Percentiles rank a stretch among this genome's conserved stretches.
Conservation (phyloP, 2,888 invertebrate species). For the Choristoneura rosaceana region DNA sequence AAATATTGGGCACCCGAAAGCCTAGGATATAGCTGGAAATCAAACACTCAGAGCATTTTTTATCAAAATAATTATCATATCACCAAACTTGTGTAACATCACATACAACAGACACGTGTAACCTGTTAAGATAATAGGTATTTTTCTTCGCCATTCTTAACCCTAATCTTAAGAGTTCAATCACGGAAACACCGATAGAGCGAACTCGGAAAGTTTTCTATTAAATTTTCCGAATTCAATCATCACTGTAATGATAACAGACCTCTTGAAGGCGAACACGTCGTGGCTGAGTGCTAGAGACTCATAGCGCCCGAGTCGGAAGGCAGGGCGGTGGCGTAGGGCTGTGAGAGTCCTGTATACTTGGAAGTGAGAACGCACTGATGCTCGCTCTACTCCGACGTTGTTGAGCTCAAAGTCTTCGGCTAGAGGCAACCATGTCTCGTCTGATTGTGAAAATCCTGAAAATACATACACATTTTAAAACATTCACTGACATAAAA, state of each 20-base stretch:
- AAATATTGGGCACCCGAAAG: too few species aligned
- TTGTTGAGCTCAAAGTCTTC: slow-evolving; percentile 85
- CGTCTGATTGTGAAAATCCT: slow-evolving; percentile 85
- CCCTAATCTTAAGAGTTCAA: slow-evolving; percentile 5
- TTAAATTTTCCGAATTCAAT: slow-evolving; percentile 11
- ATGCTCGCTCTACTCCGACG: slow-evolving; percentile 80
- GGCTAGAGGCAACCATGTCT: slow-evolving; percentile 89
- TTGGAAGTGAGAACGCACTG: slow-evolving; percentile 83
- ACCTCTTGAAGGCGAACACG: slow-evolving; percentile 86
- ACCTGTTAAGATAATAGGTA: not conserved
- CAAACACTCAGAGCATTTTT: too few species aligned
- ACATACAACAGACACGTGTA: slow-evolving; percentile 1
- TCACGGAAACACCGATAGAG: slow-evolving; percentile 19
- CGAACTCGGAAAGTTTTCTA: not conserved
- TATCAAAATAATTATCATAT: too few species aligned
- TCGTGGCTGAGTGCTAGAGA: slow-evolving; percentile 80
- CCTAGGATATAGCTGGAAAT: too few species aligned
- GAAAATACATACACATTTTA: slow-evolving; percentile 34
- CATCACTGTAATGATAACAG: slow-evolving; percentile 18
- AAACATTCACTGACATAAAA: too few species aligned
- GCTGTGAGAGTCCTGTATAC: slow-evolving; percentile 79
- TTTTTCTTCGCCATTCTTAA: slow-evolving; percentile 6
- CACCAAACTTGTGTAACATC: not conserved
- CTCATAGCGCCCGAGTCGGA: slow-evolving; percentile 80
- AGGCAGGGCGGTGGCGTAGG: slow-evolving; percentile 82